A percentile compares a stretch with the other conserved stretches of the same genome.
phyloP scores from a whole-genome alignment of 2,888 invertebrate species.

The Scaptomyza tumidula region DNA sequence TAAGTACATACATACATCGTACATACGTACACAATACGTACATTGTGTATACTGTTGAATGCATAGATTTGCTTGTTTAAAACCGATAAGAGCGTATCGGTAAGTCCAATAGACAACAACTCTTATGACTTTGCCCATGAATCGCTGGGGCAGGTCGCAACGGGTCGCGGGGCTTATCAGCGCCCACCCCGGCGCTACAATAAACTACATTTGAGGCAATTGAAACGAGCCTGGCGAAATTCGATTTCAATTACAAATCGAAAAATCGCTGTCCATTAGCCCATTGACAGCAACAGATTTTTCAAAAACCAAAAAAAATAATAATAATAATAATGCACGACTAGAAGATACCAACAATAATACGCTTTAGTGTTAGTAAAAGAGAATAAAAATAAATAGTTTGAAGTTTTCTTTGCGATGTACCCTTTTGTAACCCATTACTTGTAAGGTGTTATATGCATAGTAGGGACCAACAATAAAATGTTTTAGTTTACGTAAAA shows the following conservation, averaged over 20 bases:
- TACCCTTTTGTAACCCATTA: neutral
- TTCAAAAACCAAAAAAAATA: neutral
- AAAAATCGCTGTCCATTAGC: slow-evolving; percentile 12
- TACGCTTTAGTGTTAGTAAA: neutral
- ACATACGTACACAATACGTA: neutral
- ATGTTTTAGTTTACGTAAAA: too few species aligned
- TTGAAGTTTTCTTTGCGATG: too few species aligned
- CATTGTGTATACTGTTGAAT: neutral
- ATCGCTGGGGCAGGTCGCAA: slow-evolving; percentile 12
- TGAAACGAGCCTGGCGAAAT: slow-evolving; percentile 19
- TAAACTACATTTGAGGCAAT: slow-evolving; percentile 25
- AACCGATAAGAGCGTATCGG: slow-evolving; percentile 34
- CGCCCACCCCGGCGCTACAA: slow-evolving; percentile 15
- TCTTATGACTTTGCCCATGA: slow-evolving; percentile 34
- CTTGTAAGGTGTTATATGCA: too few species aligned
- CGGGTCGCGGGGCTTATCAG: slow-evolving; percentile 32
- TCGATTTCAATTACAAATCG: slow-evolving; percentile 30
- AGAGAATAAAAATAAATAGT: too few species aligned
- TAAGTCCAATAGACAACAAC: slow-evolving; percentile 25
- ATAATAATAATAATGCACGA: neutral
- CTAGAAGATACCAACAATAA: neutral
- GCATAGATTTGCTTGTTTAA: slow-evolving; percentile 2
- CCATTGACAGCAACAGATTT: slow-evolving; percentile 25
- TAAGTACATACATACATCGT: neutral
- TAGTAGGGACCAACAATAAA: too few species aligned